A percentile compares a stretch with the other conserved stretches of the same genome.
Conservation (phyloP, 2,113 vertebrate species). For the Oryzias celebensis region DNA sequence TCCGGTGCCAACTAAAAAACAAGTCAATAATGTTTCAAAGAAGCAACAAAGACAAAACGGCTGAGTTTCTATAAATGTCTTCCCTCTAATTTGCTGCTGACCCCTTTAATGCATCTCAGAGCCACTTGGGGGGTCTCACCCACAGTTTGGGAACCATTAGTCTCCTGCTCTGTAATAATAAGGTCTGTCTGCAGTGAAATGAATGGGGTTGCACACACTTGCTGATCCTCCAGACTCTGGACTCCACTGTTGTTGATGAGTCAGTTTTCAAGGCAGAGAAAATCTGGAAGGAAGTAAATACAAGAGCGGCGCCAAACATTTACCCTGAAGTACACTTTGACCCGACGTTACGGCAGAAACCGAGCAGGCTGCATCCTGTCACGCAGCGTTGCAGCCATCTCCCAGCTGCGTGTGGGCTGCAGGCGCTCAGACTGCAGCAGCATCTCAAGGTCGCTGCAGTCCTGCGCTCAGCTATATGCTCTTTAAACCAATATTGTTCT, state of each 20-base stretch:
- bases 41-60: too few relatives aligned
- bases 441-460: conserved; percentile 50
- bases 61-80: not conserved
- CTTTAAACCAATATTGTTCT: conserved; percentile 70
- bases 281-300: conserved; percentile 44
- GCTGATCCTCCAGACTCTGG: conserved; percentile 58
- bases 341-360: conserved; percentile 18
- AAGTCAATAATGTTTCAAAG: too few relatives aligned
- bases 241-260: conserved; percentile 42
- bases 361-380: conserved; percentile 22
- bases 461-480: conserved; percentile 60
- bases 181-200: conserved; percentile 23
- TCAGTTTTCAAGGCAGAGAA: conserved; percentile 39
- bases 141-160: conserved; percentile 22
- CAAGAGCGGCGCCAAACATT: conserved; percentile 25
- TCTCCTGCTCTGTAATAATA: conserved; percentile 20
- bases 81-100: conserved; percentile 24
- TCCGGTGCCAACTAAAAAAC: too few relatives aligned
- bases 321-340: conserved; percentile 41
- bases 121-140: conserved; percentile 25
- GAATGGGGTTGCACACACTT: conserved; percentile 30
- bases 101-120: conserved; percentile 9
- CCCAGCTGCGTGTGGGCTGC: conserved; percentile 37
- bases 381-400: conserved; percentile 19
- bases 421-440: conserved; percentile 29